A percentile compares a stretch with the other conserved stretches of the same genome.
phyloP scores from a whole-genome alignment of 2,113 vertebrate species.

The Serinus canaria region DNA sequence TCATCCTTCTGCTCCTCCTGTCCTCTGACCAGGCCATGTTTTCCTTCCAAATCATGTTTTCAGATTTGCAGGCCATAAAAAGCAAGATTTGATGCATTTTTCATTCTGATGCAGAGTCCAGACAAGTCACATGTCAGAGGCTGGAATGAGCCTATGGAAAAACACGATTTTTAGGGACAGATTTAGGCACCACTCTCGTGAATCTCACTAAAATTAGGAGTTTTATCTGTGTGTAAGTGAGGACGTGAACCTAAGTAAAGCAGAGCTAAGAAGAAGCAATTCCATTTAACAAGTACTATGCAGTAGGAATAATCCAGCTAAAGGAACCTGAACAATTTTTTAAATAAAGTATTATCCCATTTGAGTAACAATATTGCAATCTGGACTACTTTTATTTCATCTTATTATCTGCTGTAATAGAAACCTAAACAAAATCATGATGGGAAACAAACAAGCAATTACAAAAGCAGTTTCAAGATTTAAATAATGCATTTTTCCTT shows the following conservation, averaged over 20 bases:
- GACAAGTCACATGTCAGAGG: background rate
- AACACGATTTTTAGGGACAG: background rate
- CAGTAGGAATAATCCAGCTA: background rate
- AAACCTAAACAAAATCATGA: background rate
- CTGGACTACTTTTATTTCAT: background rate
- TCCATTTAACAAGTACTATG: background rate
- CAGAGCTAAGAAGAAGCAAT: background rate
- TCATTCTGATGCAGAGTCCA: rapidly evolving
- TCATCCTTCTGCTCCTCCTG: too few relatives aligned
- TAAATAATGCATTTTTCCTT: background rate
- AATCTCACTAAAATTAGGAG: background rate
- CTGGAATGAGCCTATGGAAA: background rate
- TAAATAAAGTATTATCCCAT: background rate
- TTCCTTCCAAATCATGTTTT: background rate
- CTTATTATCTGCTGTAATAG: background rate
- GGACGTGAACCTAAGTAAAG: background rate
- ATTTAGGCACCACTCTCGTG: background rate
- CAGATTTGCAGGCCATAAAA: background rate
- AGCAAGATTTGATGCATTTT: background rate
- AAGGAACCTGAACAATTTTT: background rate
- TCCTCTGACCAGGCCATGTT: background rate
- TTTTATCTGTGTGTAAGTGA: background rate
- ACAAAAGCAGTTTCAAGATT: background rate
- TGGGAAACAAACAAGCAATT: background rate
- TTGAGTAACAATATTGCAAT: background rate